Evolutionary conservation across 30 jellyfish, hydroid and myxozoan genomes (phyloP), one percentile per base, ranked within the genome.

Genomic region (Aurelia coerulea): DNA sequence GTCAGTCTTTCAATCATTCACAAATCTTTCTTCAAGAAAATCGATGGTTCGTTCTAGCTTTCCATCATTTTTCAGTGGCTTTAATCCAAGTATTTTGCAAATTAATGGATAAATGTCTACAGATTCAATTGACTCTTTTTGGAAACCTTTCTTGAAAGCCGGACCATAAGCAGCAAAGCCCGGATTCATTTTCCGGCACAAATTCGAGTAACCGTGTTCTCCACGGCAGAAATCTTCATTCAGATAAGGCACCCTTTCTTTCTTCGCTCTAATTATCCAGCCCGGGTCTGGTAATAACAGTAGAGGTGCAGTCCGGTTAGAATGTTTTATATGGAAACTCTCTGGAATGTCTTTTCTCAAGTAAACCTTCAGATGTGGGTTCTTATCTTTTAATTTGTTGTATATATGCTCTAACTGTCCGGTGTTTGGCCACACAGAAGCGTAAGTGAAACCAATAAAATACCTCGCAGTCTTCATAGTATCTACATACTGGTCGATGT

Each of bases 141-240:
- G 33, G 62, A 15, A 74, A 0, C 85, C 91, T 49, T 79, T 78
- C 53, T 84, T 83, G 62, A 95, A 85, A n/a, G 83, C 92, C 41
- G 99, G 97, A 17, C 99, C 99, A 62, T 51, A 62, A 32, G 96
- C 99, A 7, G 76, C 88, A 74, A 95, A 90, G 5, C 90, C 95
- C 8, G 99, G 97, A 58, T 90, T 95, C 99, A 95, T 95, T 52
- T 86, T 80, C 53, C 88, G 81, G 56, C 83, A 84, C 31, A 68
- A 59, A 71, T 79, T 84, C 39, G 95, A 65, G 76, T 89, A 95
- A 9, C 99, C 99, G 76, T 95, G 99, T 68, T 95, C 99, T 7
- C 97, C 95, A 39, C 96, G 90, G 56, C 64, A 39, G 82, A 95
- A 95, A 14, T 83, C 76, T 54, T 62, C 86, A 13, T 84, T 35